Base-by-base conservation (phyloP, 2,797 vertebrate genomes). In the Microctenopoma steveboyesi region DNA sequence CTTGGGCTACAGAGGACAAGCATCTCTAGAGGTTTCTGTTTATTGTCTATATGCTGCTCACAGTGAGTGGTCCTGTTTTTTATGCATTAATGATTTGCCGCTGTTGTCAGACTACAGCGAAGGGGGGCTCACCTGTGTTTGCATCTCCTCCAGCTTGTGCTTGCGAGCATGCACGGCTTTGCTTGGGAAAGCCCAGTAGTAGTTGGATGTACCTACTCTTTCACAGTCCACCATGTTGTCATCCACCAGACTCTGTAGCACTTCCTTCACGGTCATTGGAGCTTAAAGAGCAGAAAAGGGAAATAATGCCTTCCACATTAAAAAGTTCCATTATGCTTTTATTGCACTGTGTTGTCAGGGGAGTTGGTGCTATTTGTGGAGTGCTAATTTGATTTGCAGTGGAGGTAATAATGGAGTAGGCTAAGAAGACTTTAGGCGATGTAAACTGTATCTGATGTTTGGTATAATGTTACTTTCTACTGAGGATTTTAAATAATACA, bases 151-250 rank as follows among this genome's bases (percentile, higher is more conserved):
- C 86, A 97, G 77, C 85, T 95, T 97, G 66, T 84, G 89, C 69
- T 96, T 95, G 63, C 95, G 94, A 59, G 92, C 75, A 8, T 98
- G 91, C 70, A 98, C 87, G 73, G 96, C 96, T 91, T 99, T 99
- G 89, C 97, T 99, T 72, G 98, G 98, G 85, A 99, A 99, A 71
- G 97, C 95, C 98, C 98, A 99, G 82, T 96, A 99, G 85, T 99
- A 99, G 94, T 99, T 99, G 22, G 98, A 99, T 1, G 98, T 98
- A 45, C 98, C 98, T 40, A 99, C 95, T 85, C 95, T 93, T 76
- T 99, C 97, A 15, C 93, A 95, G 88, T 99, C 97, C 81, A 99
- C 97, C 96, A 99, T 95, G 68, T 94, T 96, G 84, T 99, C 98
- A 57, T 99, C 97, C 27, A 99, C 98, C 76, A 99, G 91, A 76